Evolutionary conservation across 2,113 vertebrate genomes (phyloP), one percentile per base, ranked within the genome.

Genomic region (Regulus satrapa): DNA sequence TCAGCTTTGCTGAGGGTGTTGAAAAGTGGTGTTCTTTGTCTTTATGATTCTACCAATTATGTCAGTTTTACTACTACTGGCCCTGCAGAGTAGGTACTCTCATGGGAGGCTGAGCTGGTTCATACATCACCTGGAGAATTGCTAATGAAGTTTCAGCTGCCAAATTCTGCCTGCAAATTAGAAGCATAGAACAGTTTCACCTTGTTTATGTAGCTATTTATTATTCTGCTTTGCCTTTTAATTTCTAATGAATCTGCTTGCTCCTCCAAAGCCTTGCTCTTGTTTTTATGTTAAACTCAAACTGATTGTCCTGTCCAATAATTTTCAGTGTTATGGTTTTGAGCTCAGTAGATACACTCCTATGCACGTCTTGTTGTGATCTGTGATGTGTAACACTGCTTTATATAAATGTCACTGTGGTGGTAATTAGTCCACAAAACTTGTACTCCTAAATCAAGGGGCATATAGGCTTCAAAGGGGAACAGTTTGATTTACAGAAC

Each of bases 201-300:
- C 63, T 85, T 96, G 52, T 79, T 94, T 67, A 73, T 80, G 43
- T 93, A 55, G 10, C 74, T 88, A 2, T 80, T 96, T 92, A 82
- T 62, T 94, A 62, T 79, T 94, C 74, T 77, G 24, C 54, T 80
- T 94, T 78, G 66, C 74, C 34, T 90, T 94, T 92, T 85, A 69
- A 55, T 93, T 94, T 88, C 58, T 85, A 36, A 91, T 79, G 87
- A 80, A 61, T 82, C 62, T 77, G 10, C 38, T 48, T 88, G 18
- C 52, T 77, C 34, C 67, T 92, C 32, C 29, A 43, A 82, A 85
- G 59, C 28, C 12, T 76, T 69, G 31, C 21, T 69, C 9, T 55
- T 64, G 10, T 64, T 72, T 78, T 75, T 86, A 28, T 67, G 45
- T 92, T 95, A 2, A 6, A 6, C 36, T 89, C 12, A 13, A 49